Evolutionary conservation across 2,113 vertebrate species (phyloP), one percentile per base, ranked within the genome.

Genomic region (Myotis brandtii): DNA sequence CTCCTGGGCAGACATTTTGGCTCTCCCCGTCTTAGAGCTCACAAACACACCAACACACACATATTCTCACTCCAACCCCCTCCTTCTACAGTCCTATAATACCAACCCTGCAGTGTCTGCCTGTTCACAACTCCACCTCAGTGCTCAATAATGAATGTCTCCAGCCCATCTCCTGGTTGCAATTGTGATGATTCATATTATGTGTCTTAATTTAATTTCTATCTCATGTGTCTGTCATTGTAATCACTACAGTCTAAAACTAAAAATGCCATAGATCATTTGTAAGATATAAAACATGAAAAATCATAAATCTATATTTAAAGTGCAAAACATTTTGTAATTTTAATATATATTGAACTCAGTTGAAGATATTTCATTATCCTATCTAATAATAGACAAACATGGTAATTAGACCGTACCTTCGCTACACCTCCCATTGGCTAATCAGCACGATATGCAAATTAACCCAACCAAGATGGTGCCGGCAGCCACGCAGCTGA

Each of bases 181-280:
- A 87, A 2, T 86, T 94, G 23, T 88, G 59, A 79, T 89, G 46
- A 77, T 56, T 95, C 40, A 54, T 3, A 10, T 69, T 43, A 70
- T 34, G 4, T 66, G 37, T 85, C 46, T 70, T 64, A 85, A 37
- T 85, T 95, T 94, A 86, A 89, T 94, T 66, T 96, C 59, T 82
- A 21, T 48, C 7, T 83, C 72, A 34, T 88, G 2, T 20, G 52
- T 75, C 86, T 79, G 86, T 40, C 67, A 85, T 17, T 21, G 21
- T 4, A 83, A 56, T 50, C 13, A 46, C 30, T 30, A 84, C 4
- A 75, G 23, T 64, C 79, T 92, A 88, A 89, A 72, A 5, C 5
- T 84, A 32, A 80, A 94, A 75, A 34, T 94, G 46, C 30, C 43
- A 48, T 30, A 40, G 18, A 72, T 34, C 12, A 16, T 77, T 66